A percentile compares a stretch with the other conserved stretches of the same genome.
These are phyloP conservation scores for Sebastes kiyomatsui DNA, from an alignment of 2,797 vertebrate species.

Conservation along the genomic window DNA sequence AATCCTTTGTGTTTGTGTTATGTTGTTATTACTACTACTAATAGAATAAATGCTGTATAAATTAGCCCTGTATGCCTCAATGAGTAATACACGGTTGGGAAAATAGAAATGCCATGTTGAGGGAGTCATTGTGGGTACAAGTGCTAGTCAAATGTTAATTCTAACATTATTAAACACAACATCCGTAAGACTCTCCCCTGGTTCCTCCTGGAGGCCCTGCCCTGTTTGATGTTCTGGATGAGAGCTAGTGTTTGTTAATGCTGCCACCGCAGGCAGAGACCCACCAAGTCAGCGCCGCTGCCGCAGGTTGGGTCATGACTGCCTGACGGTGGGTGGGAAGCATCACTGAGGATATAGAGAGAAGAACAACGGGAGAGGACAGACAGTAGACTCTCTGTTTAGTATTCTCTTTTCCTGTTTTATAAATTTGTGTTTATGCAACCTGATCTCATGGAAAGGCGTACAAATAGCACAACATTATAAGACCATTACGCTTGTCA, in stretches of 20 bases:
- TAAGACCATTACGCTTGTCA: background rate
- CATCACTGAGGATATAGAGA: conserved; percentile 11
- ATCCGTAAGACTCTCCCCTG: conserved; percentile 5
- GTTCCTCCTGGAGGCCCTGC: conserved; percentile 37
- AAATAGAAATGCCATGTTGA: conserved; percentile 5
- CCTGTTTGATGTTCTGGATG: conserved; percentile 75
- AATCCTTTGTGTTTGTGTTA: background rate
- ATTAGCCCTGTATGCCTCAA: background rate
- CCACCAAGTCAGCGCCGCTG: conserved; percentile 25
- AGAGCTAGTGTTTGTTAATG: conserved; percentile 63
- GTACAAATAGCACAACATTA: background rate
- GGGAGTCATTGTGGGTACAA: background rate
- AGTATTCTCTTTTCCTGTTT: background rate
- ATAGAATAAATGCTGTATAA: background rate
- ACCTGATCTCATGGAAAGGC: background rate
- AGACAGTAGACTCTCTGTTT: background rate
- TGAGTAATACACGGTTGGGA: background rate
- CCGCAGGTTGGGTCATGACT: conserved; percentile 66
- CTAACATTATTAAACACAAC: conserved; percentile 17
- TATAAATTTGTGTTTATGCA: background rate
- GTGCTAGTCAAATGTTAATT: conserved; percentile 4
- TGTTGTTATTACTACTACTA: background rate
- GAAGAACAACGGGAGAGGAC: background rate
- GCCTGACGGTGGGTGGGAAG: conserved; percentile 35
- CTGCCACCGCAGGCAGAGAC: conserved; percentile 15